Conservation (phyloP, 2,888 invertebrate genomes). For the Torymus auratus region DNA sequence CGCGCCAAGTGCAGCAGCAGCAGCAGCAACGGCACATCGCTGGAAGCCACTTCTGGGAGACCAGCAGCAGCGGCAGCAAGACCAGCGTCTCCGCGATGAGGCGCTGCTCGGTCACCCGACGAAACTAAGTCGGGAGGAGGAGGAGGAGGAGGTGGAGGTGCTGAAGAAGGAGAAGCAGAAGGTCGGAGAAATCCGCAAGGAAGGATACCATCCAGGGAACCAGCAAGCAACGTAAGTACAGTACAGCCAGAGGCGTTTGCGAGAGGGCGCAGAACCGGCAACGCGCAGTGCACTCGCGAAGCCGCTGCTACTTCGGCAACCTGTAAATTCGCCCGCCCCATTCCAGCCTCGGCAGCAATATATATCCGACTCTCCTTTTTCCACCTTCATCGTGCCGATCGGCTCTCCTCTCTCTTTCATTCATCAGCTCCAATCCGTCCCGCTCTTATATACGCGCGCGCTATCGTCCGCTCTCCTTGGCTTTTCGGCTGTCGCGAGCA, state of each 20-base stretch:
- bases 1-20: slow-evolving; percentile 42
- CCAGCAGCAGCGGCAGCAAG: background rate
- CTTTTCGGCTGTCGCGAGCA: background rate
- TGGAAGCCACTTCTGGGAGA: background rate
- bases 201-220: no score
- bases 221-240: no score
- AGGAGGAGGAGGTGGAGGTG: slow-evolving; percentile 43
- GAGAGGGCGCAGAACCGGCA: no score
- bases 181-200: no score
- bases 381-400: slow-evolving; percentile 22
- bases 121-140: slow-evolving; percentile 20
- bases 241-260: no score
- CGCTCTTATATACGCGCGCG: background rate
- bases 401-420: slow-evolving; percentile 37
- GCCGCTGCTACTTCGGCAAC: no score
- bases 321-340: no score
- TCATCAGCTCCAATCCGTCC: slow-evolving; percentile 25
- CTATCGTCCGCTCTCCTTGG: background rate
- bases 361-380: slow-evolving; percentile 39
- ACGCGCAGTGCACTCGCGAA: no score
- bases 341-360: no score
- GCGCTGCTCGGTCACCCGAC: background rate
- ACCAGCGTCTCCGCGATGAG: background rate
- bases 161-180: no score
- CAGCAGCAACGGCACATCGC: background rate